Base-by-base conservation (phyloP, 2,888 invertebrate species). In the Apotomis turbidana region DNA sequence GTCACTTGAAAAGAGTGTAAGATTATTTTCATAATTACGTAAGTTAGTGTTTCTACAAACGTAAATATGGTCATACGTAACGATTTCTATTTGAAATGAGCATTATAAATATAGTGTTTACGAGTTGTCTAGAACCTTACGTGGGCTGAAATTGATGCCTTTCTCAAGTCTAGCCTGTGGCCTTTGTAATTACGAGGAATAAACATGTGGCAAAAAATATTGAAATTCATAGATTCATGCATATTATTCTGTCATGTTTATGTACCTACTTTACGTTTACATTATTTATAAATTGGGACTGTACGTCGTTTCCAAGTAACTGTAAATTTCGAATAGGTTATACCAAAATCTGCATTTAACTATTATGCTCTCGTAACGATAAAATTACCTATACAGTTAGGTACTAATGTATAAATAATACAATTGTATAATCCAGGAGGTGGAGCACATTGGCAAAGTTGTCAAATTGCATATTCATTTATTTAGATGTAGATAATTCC, bases 1-100 rank as follows among this genome's bases (percentile, higher is more conserved):
- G 67, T 61, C 49, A n/a, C 49, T 71, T 62, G 57, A 62, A 68
- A 62, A 58, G 52, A n/a, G 38, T 54, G 46, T 66, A 59, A 52
- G 12, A 27, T 9, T 5, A 10, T 12, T 59, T 41, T n/a, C 36
- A 51, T n/a, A 38, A 3, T 62, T 57, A 46, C 51, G 58, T 36
- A 71, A 62, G 15, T 51, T 52, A 46, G 58, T 60, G 55, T 71
- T 62, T 57, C 15, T 68, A 51, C 64, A 55, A 12, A 60, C 60
- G 46, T 63, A 71, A 66, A 46, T 66, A 67, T 10, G 12, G 49
- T 49, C 55, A 61, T 57, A 68, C 41, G 27, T 51, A 68, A 58
- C 67, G 68, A 52, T 71, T 71, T 71, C 68, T 68, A 71, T 68
- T 67, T 61, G 60, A 13, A 71, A 71, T 46, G 60, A 57, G 67